A percentile compares a stretch with the other conserved stretches of the same genome.
phyloP scores from a whole-genome alignment of 30 jellyfish, hydroid and myxozoan species.

The Nemopilema nomurai region DNA sequence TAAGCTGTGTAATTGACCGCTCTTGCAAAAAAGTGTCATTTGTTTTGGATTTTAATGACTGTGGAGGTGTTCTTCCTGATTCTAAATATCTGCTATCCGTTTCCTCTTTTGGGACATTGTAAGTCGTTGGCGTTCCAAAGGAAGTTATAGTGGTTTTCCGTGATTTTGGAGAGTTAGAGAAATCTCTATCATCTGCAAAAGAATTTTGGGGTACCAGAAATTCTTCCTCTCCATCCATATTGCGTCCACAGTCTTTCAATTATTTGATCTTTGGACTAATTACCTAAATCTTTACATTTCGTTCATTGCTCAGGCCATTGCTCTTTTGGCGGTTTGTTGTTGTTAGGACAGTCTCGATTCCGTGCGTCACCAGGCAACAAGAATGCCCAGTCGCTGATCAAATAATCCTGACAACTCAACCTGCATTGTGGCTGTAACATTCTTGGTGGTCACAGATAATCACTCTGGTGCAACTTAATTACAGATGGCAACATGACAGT shows the following conservation, averaged over 20 bases:
- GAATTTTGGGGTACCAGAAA: constrained; percentile 69
- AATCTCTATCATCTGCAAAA: constrained; percentile 47
- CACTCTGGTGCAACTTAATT: too few relatives aligned
- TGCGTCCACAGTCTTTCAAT: not conserved
- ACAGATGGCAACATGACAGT: too few relatives aligned
- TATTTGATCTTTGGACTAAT: not conserved
- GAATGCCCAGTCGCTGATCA: constrained; percentile 17
- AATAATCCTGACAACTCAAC: too few relatives aligned
- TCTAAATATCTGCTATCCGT: not conserved
- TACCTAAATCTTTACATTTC: not conserved
- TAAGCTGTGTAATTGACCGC: not conserved
- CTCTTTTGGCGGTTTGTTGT: constrained; percentile 59
- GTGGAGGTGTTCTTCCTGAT: constrained; percentile 22
- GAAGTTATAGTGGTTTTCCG: constrained; percentile 6
- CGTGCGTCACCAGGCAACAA: constrained; percentile 23
- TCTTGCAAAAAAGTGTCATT: not conserved
- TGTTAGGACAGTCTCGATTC: not conserved
- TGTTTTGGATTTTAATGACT: constrained; percentile 15
- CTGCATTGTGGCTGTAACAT: too few relatives aligned
- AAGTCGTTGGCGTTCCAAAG: constrained; percentile 20
- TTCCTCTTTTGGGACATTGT: not conserved
- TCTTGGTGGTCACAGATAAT: too few relatives aligned
- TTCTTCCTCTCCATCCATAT: constrained; percentile 46
- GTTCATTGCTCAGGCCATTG: constrained; percentile 11
- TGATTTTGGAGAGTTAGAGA: not conserved